Evolutionary conservation across 2,113 vertebrate genomes (phyloP), one percentile per base, ranked within the genome.

Genomic region (Pandion haliaetus): DNA sequence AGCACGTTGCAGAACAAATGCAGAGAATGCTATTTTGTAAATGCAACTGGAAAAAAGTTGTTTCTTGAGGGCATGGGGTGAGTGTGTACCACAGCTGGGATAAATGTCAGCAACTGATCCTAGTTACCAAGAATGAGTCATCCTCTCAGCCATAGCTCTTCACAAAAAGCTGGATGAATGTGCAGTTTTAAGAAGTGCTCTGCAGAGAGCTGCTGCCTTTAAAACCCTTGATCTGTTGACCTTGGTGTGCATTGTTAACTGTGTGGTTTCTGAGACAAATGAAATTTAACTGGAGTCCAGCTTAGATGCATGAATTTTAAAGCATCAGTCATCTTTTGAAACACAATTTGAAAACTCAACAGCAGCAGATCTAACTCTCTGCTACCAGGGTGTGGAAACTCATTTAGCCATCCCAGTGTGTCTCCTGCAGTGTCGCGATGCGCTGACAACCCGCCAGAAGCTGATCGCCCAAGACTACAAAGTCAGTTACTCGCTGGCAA

Each of bases 391-490:
- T 2, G 1, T 6, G 1, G 61, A 4, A 36, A 29, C 63, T 92
- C 44, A 66, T 54, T 74, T 15, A 42, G 4, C 40, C 49, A 13
- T 82, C 14, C 73, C 59, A 1, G 10, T n/a, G 9, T 80, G 20
- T 91, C 90, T 80, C 95, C 82, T n/a, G 86, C 98, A 99, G 99
- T 99, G 99, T 91, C 98, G 99, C 8, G 99, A 99, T 36, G 99
- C 99, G 0, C 98, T 99, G 52, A 99, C 99, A 0, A 99, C 99
- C 12, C 98, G 99, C 38, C 99, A 99, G 94, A 99, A 99, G 96
- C 98, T 99, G 74, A 99, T 99, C 8, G 99, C 99, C 65, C 99
- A 99, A 54, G 99, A 99, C 96, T 99, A 99, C 97, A 99, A 99
- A 96, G 99, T 99, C 93, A 99, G 99, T 84, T 99, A 99, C 97